Conservation (phyloP, 2,113 vertebrate genomes). For the Parus major region DNA sequence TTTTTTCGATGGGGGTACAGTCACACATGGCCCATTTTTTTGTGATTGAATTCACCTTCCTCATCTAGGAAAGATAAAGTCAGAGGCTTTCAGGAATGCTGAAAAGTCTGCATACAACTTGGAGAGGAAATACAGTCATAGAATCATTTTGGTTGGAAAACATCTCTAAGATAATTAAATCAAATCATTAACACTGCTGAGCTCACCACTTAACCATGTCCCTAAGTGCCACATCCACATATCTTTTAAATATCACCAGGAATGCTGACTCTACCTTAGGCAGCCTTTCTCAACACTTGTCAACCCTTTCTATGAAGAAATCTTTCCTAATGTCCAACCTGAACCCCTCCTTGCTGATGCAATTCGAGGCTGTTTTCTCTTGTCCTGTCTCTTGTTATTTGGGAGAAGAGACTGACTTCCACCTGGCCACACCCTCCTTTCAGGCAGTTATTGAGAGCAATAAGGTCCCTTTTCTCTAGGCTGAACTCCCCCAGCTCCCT, state of each 20-base stretch:
- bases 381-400: neutral
- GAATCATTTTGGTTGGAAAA: neutral
- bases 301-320: neutral
- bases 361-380: neutral
- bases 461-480: neutral
- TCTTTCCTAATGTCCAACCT: neutral
- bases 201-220: neutral
- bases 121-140: neutral
- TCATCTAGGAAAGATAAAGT: neutral
- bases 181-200: fast-evolving
- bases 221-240: no score
- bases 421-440: neutral
- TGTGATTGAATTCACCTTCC: neutral
- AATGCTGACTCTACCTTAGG: neutral
- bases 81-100: neutral
- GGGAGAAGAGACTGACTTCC: neutral
- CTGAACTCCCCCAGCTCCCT: neutral
- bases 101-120: neutral
- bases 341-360: neutral
- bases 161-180: neutral
- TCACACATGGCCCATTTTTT: neutral
- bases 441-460: neutral
- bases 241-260: neutral
- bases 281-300: neutral
- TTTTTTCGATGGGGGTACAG: fast-evolving